Conservation (phyloP, 2,797 vertebrate genomes). For the Sitta carolinensis region DNA sequence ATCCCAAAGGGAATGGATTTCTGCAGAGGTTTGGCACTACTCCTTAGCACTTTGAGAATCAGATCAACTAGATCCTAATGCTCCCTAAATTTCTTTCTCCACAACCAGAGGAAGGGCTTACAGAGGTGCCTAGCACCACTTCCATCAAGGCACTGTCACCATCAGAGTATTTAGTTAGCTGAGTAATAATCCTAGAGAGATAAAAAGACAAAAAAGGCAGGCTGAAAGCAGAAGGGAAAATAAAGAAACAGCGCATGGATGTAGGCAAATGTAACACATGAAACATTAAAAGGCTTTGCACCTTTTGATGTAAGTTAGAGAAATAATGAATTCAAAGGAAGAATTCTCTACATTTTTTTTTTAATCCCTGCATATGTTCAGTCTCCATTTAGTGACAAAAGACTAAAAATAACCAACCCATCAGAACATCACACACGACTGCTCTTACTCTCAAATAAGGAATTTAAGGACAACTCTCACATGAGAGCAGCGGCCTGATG, state of each 20-base stretch:
- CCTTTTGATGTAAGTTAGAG: not conserved
- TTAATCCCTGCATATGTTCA: not conserved
- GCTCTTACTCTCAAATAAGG: not conserved
- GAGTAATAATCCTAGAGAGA: not conserved
- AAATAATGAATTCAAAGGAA: not conserved
- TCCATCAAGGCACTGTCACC: not conserved
- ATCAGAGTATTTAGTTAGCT: not conserved
- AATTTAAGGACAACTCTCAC: not conserved
- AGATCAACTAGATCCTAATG: not conserved
- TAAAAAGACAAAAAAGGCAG: not conserved
- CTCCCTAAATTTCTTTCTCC: not conserved
- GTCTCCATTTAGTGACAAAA: not conserved
- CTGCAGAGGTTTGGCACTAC: not conserved
- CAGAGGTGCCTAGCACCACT: not conserved
- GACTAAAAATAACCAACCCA: not conserved
- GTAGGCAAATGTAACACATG: not conserved
- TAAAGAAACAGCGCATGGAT: not conserved
- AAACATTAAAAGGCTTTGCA: not conserved
- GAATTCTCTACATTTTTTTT: not conserved
- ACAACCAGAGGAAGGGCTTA: not conserved
- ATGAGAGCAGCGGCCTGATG: not conserved
- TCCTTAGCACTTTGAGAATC: not conserved
- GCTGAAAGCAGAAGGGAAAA: not conserved
- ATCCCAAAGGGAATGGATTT: not conserved
- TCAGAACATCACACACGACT: not conserved